Base-by-base conservation (phyloP, 2,113 vertebrate genomes). In the Calyptommatus sinebrachiatus region DNA sequence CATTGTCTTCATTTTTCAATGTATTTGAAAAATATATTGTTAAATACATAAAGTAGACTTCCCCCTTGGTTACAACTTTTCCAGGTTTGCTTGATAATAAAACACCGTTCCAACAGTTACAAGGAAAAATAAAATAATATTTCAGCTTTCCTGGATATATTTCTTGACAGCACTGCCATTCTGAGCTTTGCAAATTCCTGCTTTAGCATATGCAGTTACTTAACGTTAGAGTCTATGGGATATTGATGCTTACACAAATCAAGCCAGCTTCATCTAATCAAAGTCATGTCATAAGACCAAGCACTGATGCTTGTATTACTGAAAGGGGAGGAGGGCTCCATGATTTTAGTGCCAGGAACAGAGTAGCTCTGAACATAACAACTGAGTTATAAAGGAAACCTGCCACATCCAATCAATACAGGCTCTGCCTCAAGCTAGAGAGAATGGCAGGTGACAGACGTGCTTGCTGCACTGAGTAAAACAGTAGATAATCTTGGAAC, bases 331-430 rank as follows among this genome's bases (percentile, higher is more conserved):
- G n/a, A 28, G 65, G 65, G 28, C 46, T 45, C 61, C 67, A 71
- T 26, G 28, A 50, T 29, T 76, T 76, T 66, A 76, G 35, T 28
- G 67, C 53, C 67, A 61, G 41, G 53, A 71, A 28, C 68, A 78
- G 24, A 62, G 53, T 61, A 71, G 8, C 61, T 71, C 35, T 78
- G 35, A 78, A 61, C 67, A 78, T 61, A 35, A 71, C 24, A 78
- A 78, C 45, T 78, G 35, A 71, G 53, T 78, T 78, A 78, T 78
- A 61, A 78, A 78, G 67, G 53, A 78, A 71, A 78, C 67, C 77
- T 62, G 68, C 31, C 68, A 78, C 67, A 46, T 78, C 26, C 35
- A 71, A 78, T 78, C 77, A 78, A 78, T 71, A 78, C 31, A 61
- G 53, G 48, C 28, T 53, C 77, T 62, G 67, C 77, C 26, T 45